Base-by-base conservation (phyloP, 2,888 invertebrate species). In the Drosophila prostipennis region DNA sequence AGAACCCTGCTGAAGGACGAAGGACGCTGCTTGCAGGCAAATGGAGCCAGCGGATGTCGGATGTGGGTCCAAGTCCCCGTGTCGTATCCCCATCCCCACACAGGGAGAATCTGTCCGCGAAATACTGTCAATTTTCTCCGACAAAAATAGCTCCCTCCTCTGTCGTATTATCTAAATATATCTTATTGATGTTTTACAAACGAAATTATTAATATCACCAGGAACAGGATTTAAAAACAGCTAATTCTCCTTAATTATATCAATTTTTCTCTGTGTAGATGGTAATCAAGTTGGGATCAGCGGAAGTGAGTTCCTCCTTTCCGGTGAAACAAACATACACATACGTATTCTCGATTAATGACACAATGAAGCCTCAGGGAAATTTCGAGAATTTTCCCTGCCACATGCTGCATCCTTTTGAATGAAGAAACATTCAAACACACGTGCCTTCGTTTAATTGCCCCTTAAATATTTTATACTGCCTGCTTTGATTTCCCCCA, bases 391-490 rank as follows among this genome's bases (percentile, higher is more conserved):
- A 72, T 67, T 55, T 68, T 69, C 53, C 55, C 68, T 60, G 42
- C 11, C 55, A 59, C 63, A 72, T 63, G 49, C 51, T 67, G 52
- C 39, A 54, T 39, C 55, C n/a, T 26, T 23, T 54, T 45, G 4
- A 32, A n/a, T 70, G 2, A 36, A 39, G 39, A 34, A 42, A 29
- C 56, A 16, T 37, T 19, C 57, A 14, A 19, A 34, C 34, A 34
- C 46, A 43, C 26, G 40, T 52, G 48, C 32, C 53, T 32, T 45
- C 52, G 19, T 64, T 82, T 67, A 75, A 81, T 77, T 74, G 82
- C 67, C 53, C 16, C 46, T 72, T 82, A 73, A 81, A 82, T 87
- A 72, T 81, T 81, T 64, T 16, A 69, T 72, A 26, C n/a, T 1
- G 0, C 16, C 42, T 51, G n/a, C 69, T 61, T 34, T 84, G 68